Conservation (phyloP, 2,797 vertebrate genomes). For the Labroides dimidiatus region DNA sequence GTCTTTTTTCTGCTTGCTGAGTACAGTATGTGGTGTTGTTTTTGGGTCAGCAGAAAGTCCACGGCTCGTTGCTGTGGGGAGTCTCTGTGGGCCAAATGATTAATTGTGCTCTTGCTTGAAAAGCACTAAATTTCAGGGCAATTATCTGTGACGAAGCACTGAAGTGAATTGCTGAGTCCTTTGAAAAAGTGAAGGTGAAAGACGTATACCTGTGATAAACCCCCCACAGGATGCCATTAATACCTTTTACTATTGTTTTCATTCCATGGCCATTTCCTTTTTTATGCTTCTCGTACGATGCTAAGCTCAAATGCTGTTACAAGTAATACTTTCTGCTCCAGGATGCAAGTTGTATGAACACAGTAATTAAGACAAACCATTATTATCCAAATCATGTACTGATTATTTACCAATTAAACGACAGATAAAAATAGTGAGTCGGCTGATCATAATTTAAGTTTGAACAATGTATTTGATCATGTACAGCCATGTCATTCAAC, state of each 20-base stretch:
- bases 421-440: too few species aligned
- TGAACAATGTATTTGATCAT: too few species aligned
- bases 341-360: background rate
- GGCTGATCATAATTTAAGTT: too few species aligned
- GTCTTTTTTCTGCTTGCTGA: constrained; percentile 40
- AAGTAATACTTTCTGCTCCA: background rate
- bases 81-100: constrained; percentile 70
- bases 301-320: background rate
- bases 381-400: background rate
- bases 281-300: too few species aligned
- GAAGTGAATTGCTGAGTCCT: constrained; percentile 66
- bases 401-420: too few species aligned
- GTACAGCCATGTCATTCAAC: too few species aligned
- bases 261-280: background rate
- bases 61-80: constrained; percentile 54
- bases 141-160: constrained; percentile 70
- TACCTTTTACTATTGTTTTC: constrained; percentile 1
- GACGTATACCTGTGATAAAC: constrained; percentile 34
- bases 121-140: constrained; percentile 75
- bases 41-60: constrained; percentile 80
- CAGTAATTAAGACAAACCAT: background rate
- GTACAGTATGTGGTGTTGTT: constrained; percentile 32
- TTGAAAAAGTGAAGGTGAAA: constrained; percentile 38
- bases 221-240: constrained; percentile 3
- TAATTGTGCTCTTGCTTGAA: constrained; percentile 72